phyloP scores from a whole-genome alignment of 2,888 invertebrate genomes.

The Corbicula japonica region DNA sequence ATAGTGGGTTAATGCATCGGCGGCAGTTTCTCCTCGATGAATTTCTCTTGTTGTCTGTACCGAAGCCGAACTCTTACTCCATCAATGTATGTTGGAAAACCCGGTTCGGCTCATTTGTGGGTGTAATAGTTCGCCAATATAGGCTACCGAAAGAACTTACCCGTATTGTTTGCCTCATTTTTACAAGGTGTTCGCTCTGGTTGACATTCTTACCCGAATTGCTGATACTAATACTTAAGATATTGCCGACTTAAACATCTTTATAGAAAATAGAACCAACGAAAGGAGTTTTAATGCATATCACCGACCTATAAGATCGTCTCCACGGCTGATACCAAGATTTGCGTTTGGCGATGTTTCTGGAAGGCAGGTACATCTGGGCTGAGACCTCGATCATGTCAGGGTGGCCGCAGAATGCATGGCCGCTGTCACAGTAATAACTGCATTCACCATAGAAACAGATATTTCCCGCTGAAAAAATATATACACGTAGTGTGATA shows the following conservation, averaged over 20 bases:
- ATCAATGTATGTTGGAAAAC: no score
- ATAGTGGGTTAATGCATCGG: no score
- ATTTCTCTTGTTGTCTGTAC: no score
- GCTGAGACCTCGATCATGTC: slow-evolving; percentile 60
- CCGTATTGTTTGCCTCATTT: no score
- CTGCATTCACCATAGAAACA: slow-evolving; percentile 65
- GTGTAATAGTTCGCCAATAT: no score
- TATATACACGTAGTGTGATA: neutral
- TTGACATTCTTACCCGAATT: no score
- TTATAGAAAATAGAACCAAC: neutral
- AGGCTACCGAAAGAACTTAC: no score
- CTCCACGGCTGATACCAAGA: slow-evolving; percentile 98
- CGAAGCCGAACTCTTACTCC: no score
- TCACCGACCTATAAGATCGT: slow-evolving; percentile 91
- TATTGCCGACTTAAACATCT: neutral
- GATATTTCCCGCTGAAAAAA: slow-evolving; percentile 59
- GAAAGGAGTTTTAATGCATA: neutral
- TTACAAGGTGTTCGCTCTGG: no score
- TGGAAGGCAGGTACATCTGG: slow-evolving; percentile 85
- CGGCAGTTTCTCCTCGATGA: no score
- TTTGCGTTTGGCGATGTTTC: slow-evolving; percentile 93
- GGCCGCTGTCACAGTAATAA: slow-evolving; percentile 66
- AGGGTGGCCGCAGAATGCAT: slow-evolving; percentile 62
- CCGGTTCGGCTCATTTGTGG: no score
- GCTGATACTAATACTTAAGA: no score